phyloP scores from a whole-genome alignment of 2,888 invertebrate genomes.

The Timandra comae region DNA sequence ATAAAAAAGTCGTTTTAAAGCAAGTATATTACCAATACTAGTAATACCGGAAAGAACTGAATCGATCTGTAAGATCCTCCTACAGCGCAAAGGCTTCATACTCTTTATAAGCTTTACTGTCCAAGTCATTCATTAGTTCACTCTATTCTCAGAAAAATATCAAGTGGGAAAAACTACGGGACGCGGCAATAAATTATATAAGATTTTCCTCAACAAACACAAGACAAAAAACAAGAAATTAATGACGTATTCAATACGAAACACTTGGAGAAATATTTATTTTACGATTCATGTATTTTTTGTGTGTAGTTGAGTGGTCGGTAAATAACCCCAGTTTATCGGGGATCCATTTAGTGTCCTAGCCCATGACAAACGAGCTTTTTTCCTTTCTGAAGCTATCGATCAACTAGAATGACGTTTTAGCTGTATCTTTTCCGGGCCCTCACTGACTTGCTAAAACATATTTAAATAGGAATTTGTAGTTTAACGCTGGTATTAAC shows the following conservation, averaged over 20 bases:
- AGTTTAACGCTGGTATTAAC: too few relatives aligned
- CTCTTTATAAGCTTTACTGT: too few relatives aligned
- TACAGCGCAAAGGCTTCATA: too few relatives aligned
- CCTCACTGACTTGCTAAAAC: slow-evolving; percentile 36
- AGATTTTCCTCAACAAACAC: too few relatives aligned
- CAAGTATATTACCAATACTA: too few relatives aligned
- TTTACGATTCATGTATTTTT: slow-evolving; percentile 58
- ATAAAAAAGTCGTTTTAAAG: too few relatives aligned
- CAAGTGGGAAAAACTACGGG: too few relatives aligned
- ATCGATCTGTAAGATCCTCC: too few relatives aligned
- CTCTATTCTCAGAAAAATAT: too few relatives aligned
- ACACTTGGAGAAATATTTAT: slow-evolving; percentile 48
- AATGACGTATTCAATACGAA: slow-evolving; percentile 56
- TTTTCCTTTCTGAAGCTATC: slow-evolving; percentile 49
- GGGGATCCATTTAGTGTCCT: slow-evolving; percentile 60
- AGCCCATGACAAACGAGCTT: slow-evolving; percentile 61
- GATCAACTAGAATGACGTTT: slow-evolving; percentile 63
- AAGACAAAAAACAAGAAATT: slow-evolving; percentile 43
- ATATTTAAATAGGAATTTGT: not conserved
- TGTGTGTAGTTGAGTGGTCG: slow-evolving; percentile 39
- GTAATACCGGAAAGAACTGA: too few relatives aligned
- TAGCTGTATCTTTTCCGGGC: slow-evolving; percentile 46
- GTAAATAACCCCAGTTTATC: slow-evolving; percentile 60
- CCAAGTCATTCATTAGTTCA: too few relatives aligned
- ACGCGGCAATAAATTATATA: too few relatives aligned